Evolutionary conservation across 2,797 vertebrate species (phyloP).

Genomic region (Anguilla marmorata): DNA sequence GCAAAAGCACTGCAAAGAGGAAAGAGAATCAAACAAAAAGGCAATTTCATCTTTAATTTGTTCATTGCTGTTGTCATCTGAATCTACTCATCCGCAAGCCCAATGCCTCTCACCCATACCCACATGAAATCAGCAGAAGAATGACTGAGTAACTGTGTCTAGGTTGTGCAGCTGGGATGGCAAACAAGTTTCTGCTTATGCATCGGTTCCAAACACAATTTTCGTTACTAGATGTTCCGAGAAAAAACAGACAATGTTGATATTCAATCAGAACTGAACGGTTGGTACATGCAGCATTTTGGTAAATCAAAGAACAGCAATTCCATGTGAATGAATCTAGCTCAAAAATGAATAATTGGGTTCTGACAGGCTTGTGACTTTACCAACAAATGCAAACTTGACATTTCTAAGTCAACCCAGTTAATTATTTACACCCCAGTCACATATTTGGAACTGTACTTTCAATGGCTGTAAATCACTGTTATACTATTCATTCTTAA

Average conservation of each 20-base stretch:
- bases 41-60: neutral
- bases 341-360: neutral
- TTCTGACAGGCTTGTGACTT: neutral
- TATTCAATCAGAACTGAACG: slow-evolving; percentile 14
- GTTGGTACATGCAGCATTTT: neutral
- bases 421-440: neutral
- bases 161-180: slow-evolving; percentile 15
- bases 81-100: neutral
- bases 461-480: neutral
- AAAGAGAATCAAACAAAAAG: neutral
- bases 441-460: neutral
- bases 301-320: neutral
- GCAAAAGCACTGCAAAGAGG: neutral
- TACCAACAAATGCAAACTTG: neutral
- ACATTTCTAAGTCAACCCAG: neutral
- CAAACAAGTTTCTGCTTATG: slow-evolving; percentile 27
- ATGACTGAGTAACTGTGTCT: slow-evolving; percentile 23
- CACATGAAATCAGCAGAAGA: neutral
- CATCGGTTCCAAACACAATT: neutral
- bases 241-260: neutral
- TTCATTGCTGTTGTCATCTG: neutral
- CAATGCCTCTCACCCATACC: neutral
- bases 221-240: slow-evolving; percentile 1
- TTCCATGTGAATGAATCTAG: neutral
- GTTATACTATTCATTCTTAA: neutral